Base-by-base conservation (phyloP, 2,113 vertebrate genomes). In the Tyrannus savana region DNA sequence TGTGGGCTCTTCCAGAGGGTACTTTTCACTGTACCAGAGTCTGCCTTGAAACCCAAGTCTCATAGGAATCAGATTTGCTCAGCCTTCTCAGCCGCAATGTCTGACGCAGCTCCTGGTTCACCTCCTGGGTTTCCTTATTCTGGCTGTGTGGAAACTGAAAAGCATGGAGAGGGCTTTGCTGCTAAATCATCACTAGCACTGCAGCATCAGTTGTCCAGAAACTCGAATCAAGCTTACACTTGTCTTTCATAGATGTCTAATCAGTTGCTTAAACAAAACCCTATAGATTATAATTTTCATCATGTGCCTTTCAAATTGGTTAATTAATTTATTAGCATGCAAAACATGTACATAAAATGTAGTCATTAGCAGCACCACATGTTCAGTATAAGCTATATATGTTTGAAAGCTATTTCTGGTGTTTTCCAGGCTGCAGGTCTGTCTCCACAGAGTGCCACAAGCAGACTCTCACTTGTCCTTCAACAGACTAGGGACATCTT, bases 241-340 rank as follows among this genome's bases (percentile, higher is more conserved):
- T 82, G 33, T 84, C 35, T 19, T 79, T 82, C 84, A 62, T 0
- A 28, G 22, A 52, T 9, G 6, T 44, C 27, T 75, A 60, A 79
- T 58, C 58, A 64, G 49, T 49, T 64, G 50, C 63, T 92, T 63
- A 80, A 39, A 60, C 33, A 84, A 88, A 90, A 81, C 67, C 30
- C 50, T 92, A 50, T 39, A 53, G 50, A 39, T 46, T 53, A 21
- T 58, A 3, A 33, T 94, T 88, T 93, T 56, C 31, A 76, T 39
- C 31, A 3, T 66, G 37, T 88, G 37, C 50, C 71, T 88, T 88
- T 89, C 75, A 31, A 89, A 76, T 19, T 41, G 49, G 31, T 85
- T 88, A 69, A 73, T 87, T 81, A 81, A 59, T 83, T 93, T 87
- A 68, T 88, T 85, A 67, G 76, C 86, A 93, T 92, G 75, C 82